Evolutionary conservation across 2,113 vertebrate species (phyloP), one percentile per base, ranked within the genome.

Genomic region (Cairina moschata): DNA sequence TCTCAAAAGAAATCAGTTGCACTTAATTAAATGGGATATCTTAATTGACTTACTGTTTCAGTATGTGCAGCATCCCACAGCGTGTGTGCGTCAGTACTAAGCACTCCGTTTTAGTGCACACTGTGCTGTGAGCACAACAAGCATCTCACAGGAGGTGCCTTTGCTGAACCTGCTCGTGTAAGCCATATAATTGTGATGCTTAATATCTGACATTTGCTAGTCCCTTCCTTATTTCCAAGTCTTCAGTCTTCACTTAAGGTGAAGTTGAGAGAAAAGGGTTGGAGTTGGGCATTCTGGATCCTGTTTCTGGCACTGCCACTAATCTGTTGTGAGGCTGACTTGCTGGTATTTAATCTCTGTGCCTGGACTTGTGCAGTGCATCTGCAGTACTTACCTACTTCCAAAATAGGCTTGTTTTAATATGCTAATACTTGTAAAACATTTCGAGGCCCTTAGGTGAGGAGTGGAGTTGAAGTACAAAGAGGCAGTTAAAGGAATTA

Each of bases 71-170:
- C 34, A 56, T 52, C 23, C 80, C 78, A 31, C 42, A 83, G 14
- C 1, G 0, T 17, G 3, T 1, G 0, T 14, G 3, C 59, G 44
- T 83, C 1, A 0, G 20, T 65, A 38, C 5, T 42, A 55, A 74
- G 60, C 32, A 38, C 65, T 69, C 18, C 22, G 21, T 23, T 60
- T 17, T 56, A 28, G 25, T 46, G 4, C 25, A 18, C 32, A 8
- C 32, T 65, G 5, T 68, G 28, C 44, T 62, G 62, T 62, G 67
- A 68, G 67, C 2, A 5, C 48, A 73, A 29, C 0, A 2, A 82
- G 40, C 32, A 36, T 52, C 93, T 58, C 40, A 13, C 21, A 77
- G 40, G 59, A 92, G 26, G 2, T 62, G 50, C 36, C 1, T 2
- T 69, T 76, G 46, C 38, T 81, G 50, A 60, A 8, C 38, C 26